A percentile compares a stretch with the other conserved stretches of the same genome.
phyloP scores from a whole-genome alignment of 2,888 invertebrate species.

The Lepidonotus clava region DNA sequence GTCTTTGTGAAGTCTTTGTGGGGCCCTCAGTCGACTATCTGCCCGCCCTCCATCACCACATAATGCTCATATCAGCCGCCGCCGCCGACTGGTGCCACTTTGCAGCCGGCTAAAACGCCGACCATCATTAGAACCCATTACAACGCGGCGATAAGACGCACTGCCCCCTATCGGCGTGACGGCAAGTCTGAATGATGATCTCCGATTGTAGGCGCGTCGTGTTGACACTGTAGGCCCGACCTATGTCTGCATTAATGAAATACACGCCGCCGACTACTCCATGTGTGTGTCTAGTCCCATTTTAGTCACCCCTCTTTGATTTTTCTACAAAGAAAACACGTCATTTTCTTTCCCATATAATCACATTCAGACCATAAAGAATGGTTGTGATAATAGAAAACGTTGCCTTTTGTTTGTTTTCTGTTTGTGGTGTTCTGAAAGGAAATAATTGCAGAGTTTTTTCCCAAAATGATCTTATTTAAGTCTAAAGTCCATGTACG shows the following conservation, averaged over 20 bases:
- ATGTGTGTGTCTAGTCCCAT: no score
- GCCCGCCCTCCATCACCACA: neutral
- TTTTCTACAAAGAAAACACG: no score
- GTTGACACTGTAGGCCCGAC: neutral
- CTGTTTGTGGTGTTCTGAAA: no score
- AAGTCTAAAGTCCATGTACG: no score
- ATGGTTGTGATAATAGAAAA: no score
- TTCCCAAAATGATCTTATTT: no score
- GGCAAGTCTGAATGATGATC: neutral
- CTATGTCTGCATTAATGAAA: constrained; percentile 3
- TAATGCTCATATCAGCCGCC: constrained; percentile 5
- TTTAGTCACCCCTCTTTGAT: neutral
- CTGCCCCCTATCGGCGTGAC: constrained; percentile 5
- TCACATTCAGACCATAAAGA: no score
- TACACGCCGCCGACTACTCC: neutral
- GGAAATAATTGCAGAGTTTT: no score
- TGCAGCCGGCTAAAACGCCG: constrained; percentile 33
- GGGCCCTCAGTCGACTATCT: neutral
- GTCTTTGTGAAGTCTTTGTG: neutral
- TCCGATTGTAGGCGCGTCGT: constrained; percentile 12
- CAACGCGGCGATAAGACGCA: constrained; percentile 30
- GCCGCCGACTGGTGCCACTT: constrained; percentile 27
- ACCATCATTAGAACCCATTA: constrained; percentile 51
- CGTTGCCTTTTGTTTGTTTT: no score
- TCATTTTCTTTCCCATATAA: no score